Evolutionary conservation across 2,888 invertebrate species (phyloP).

Genomic region (Schizaphis graminum): DNA sequence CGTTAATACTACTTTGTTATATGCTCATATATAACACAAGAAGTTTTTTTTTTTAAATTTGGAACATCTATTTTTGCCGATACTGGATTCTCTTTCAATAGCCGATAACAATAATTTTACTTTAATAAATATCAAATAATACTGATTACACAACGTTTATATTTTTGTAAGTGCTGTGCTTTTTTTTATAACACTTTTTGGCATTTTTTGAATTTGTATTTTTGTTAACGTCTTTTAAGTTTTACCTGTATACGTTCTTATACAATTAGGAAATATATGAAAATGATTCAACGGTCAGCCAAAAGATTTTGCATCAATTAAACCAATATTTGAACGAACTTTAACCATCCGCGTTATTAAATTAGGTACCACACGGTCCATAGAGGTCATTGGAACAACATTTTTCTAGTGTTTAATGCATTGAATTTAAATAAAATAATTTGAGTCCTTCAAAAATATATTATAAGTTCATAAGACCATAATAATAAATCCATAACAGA

Average conservation of each 20-base stretch:
- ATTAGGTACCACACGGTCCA: neutral
- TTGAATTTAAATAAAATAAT: neutral
- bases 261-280: neutral
- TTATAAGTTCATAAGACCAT: neutral
- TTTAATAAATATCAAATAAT: neutral
- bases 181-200: neutral
- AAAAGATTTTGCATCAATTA: neutral
- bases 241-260: neutral
- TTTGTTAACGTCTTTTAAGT: neutral
- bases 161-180: neutral
- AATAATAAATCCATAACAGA: too few species aligned
- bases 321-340: neutral
- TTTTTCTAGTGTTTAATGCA: neutral
- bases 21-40: neutral
- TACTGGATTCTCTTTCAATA: neutral
- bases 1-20: neutral
- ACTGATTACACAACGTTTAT: neutral
- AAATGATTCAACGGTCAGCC: neutral
- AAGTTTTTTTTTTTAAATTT: neutral
- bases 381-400: neutral
- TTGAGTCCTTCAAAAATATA: neutral
- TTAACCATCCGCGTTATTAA: neutral
- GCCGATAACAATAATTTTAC: neutral
- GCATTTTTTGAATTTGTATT: neutral
- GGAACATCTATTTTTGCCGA: constrained; percentile 18